Conservation (phyloP, 53 echinoderm and acorn worm genomes). For the Patiria pectinifera region DNA sequence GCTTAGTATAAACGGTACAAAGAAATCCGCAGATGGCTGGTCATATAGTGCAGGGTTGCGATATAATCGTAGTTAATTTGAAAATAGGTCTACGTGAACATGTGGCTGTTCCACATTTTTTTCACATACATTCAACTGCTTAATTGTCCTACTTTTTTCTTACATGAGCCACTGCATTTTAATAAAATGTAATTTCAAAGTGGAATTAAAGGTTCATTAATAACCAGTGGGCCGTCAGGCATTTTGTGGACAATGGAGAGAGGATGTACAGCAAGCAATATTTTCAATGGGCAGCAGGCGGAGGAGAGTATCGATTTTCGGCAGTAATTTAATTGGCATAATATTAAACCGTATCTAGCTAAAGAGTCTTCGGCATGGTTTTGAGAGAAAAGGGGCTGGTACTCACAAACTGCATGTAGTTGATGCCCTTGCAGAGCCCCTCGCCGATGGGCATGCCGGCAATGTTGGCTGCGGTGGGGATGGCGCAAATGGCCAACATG, state of each 20-base stretch:
- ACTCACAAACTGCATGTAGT: conserved; percentile 99
- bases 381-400: neutral
- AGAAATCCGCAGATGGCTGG: no score
- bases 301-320: conserved; percentile 34
- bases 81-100: no score
- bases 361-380: neutral
- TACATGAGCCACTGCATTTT: neutral
- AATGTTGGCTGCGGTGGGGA: conserved; percentile 82
- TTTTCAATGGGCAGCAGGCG: neutral
- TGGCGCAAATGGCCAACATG: conserved; percentile 83
- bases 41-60: no score
- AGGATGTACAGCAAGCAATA: neutral
- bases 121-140: neutral
- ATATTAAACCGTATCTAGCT: neutral
- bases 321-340: conserved; percentile 20
- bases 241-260: neutral
- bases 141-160: neutral
- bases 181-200: neutral
- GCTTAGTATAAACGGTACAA: no score
- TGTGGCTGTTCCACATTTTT: neutral
- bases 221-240: neutral
- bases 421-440: conserved; percentile 82
- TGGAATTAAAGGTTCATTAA: neutral
- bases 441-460: conserved; percentile 72
- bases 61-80: no score